Conservation (phyloP, 2,797 vertebrate genomes). For the Arctocebus calabarensis region DNA sequence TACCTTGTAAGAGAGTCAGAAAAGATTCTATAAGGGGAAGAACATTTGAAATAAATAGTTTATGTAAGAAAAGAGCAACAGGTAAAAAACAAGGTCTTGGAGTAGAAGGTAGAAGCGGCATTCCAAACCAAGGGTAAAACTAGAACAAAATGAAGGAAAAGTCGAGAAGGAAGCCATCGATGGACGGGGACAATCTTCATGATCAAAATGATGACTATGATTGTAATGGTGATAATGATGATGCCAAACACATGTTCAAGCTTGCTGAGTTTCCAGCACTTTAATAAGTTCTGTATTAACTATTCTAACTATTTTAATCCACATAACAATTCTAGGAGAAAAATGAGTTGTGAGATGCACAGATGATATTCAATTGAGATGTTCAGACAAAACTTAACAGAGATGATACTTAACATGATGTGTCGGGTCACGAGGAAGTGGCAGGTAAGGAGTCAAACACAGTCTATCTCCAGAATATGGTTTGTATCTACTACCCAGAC, state of each 20-base stretch:
- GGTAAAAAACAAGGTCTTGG: neutral
- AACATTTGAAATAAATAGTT: neutral
- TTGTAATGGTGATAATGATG: too few species aligned
- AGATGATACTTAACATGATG: neutral
- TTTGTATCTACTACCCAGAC: neutral
- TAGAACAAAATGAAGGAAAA: fast-evolving
- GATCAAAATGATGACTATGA: neutral
- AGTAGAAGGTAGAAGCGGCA: neutral
- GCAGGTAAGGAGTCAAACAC: neutral
- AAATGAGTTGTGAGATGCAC: neutral
- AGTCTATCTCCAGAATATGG: neutral
- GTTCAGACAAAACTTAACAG: neutral
- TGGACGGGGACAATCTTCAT: neutral
- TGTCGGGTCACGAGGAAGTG: neutral
- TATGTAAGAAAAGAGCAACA: neutral
- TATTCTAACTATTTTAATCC: neutral
- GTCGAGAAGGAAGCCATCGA: neutral
- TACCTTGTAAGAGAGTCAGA: neutral
- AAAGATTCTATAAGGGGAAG: neutral
- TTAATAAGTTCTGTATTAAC: neutral
- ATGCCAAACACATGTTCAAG: neutral
- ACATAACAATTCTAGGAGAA: neutral
- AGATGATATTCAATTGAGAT: neutral
- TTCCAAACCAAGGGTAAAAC: neutral
- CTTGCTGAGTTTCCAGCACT: too few species aligned